Conservation (phyloP, 1,140 invertebrate species). For the Teleopsis dalmanni region DNA sequence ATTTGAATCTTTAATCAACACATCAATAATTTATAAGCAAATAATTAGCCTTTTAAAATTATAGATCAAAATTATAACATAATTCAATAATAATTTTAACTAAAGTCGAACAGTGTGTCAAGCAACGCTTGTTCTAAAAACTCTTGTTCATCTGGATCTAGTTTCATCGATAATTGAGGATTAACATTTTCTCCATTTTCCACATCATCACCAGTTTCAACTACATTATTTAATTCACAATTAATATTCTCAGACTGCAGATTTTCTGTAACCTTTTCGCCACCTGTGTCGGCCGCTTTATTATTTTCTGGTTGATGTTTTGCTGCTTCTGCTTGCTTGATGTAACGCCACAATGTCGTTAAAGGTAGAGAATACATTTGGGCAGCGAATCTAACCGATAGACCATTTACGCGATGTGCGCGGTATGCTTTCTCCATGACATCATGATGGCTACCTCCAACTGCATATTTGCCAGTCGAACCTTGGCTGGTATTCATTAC, state of each 20-base stretch:
- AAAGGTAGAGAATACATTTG: constrained; percentile 5
- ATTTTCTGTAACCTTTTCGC: not conserved
- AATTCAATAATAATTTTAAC: not conserved
- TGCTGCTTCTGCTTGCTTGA: too few relatives aligned
- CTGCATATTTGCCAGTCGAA: constrained; percentile 5
- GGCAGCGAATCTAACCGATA: constrained; percentile 9
- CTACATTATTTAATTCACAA: too few relatives aligned
- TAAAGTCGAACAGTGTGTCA: not conserved
- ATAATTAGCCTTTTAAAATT: too few relatives aligned
- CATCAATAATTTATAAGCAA: too few relatives aligned
- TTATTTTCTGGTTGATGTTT: too few relatives aligned
- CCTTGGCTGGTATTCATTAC: not conserved
- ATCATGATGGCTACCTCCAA: not conserved
- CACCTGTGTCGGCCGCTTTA: not conserved
- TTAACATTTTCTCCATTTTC: not conserved
- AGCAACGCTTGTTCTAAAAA: not conserved
- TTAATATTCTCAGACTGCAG: not conserved
- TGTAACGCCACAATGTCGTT: constrained; percentile 7
- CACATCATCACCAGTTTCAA: too few relatives aligned
- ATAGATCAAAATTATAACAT: too few relatives aligned
- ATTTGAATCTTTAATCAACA: too few relatives aligned
- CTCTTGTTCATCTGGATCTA: not conserved
- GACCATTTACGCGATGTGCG: constrained; percentile 3
- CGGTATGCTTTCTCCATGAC: constrained; percentile 4
- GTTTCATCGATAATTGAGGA: not conserved